Evolutionary conservation across 2,113 vertebrate genomes (phyloP), one percentile per base, ranked within the genome.

Genomic region (Gnathochromis pfefferi): DNA sequence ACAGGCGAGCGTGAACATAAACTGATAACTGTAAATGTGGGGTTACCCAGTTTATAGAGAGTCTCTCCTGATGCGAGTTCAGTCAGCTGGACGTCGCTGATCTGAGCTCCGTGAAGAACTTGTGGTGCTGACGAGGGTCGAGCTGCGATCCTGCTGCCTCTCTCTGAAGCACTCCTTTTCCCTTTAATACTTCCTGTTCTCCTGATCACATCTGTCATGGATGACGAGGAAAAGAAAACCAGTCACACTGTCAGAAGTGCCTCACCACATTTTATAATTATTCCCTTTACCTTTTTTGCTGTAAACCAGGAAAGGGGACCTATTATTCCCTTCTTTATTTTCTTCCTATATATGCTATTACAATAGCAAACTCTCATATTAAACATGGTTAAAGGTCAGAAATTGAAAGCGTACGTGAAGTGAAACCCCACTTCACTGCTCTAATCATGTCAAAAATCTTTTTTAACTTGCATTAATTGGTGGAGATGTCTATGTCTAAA

Each of bases 41-140:
- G 13, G 78, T 95, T 88, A 98, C 97, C 97, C 55, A 96, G 93
- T 55, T 42, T 13, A 82, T 96, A 98, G 1, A 95, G 63, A 0
- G 60, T 87, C 84, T 91, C 94, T 92, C 93, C 95, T 0, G 98
- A 96, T 10, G 93, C 75, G 4, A 98, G 85, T 11, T 98, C 94
- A 4, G 96, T 97, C 38, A 98, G 83, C 28, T 89, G 95, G 49
- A 98, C 53, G 5, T 87, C 85, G 54, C 85, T 16, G 80, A 96
- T 95, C 42, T 45, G 94, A 2, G 92, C 93, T 40, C 98, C 98
- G 0, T 98, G 97, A 47, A 98, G 97, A 73, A 98, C 93, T 10
- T 94, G 87, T 0, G 97, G 94, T 1, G 81, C 70, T 7, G 45
- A 14, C 0, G 90, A 82, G 0, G 82, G 51, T 8, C 92, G 93